These are phyloP conservation scores for Iselma pallidipennis DNA, from an alignment of 2,888 invertebrate genomes.

Conservation along the genomic window DNA sequence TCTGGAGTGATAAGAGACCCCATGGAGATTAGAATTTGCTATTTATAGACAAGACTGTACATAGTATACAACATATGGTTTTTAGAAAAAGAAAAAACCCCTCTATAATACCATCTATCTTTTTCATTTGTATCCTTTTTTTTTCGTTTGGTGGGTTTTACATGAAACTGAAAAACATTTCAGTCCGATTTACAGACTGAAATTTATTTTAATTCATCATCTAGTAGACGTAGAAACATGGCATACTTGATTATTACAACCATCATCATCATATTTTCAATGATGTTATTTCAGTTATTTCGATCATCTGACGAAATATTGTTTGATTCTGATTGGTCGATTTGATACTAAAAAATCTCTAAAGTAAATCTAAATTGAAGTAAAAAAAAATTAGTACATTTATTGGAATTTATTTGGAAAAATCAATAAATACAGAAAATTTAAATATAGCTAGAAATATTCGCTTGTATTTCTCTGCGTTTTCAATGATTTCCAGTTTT, in stretches of 20 bases:
- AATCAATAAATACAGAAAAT: too few relatives aligned
- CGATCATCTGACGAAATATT: neutral
- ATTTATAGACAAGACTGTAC: constrained; percentile 1
- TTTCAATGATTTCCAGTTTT: too few relatives aligned
- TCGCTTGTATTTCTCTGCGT: too few relatives aligned
- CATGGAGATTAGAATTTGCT: neutral
- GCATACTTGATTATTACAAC: neutral
- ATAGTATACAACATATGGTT: neutral
- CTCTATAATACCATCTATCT: too few relatives aligned
- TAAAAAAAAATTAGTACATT: too few relatives aligned
- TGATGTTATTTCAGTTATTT: neutral
- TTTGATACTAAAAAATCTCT: neutral
- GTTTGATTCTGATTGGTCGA: neutral
- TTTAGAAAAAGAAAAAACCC: neutral
- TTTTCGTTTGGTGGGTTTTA: too few relatives aligned
- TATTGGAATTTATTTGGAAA: too few relatives aligned
- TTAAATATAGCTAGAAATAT: too few relatives aligned
- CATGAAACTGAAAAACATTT: too few relatives aligned
- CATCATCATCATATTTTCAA: neutral
- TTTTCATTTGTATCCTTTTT: too few relatives aligned
- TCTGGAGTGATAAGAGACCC: neutral
- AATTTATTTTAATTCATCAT: neutral
- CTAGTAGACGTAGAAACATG: neutral
- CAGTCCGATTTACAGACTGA: too few relatives aligned
- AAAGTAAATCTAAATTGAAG: neutral